Evolutionary conservation across 53 echinoderm and acorn worm species (phyloP).

Genomic region (Henricia sp.): DNA sequence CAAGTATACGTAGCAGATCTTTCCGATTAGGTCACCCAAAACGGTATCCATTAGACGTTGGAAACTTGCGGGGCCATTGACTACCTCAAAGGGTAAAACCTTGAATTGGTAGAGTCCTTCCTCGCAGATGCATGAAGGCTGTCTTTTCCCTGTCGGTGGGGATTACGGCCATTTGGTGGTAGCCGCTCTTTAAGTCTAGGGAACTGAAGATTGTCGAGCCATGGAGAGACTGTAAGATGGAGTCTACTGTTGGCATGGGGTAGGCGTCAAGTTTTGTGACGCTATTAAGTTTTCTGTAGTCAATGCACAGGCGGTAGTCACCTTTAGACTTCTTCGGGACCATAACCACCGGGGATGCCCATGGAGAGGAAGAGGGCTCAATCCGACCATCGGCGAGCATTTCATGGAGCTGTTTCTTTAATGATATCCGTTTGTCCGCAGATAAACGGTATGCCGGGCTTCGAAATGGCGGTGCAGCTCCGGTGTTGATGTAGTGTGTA

Average conservation of each 20-base stretch:
- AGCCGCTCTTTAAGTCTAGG: slow-evolving; percentile 22
- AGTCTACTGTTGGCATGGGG: background rate
- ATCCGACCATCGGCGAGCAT: background rate
- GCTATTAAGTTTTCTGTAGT: background rate
- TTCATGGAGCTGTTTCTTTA: no score
- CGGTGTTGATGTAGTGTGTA: no score
- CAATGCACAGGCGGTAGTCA: background rate
- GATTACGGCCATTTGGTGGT: background rate
- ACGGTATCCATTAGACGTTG: background rate
- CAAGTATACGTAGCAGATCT: background rate
- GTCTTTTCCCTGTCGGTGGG: slow-evolving; percentile 2
- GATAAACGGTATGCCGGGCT: no score
- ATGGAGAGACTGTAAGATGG: background rate
- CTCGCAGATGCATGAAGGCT: slow-evolving; percentile 15
- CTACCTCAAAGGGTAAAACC: slow-evolving; percentile 8
- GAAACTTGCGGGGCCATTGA: background rate
- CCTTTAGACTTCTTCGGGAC: background rate
- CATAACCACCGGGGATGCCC: no score
- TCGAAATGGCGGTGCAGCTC: no score
- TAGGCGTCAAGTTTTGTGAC: slow-evolving; percentile 1
- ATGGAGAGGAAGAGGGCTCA: no score
- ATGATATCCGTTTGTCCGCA: no score
- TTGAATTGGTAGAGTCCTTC: slow-evolving; percentile 5
- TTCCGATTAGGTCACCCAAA: background rate
- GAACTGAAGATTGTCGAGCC: background rate